Percentiles rank a stretch among this genome's conserved stretches.
Conservation (phyloP, 2,113 vertebrate genomes). For the Ceratotherium simum region DNA sequence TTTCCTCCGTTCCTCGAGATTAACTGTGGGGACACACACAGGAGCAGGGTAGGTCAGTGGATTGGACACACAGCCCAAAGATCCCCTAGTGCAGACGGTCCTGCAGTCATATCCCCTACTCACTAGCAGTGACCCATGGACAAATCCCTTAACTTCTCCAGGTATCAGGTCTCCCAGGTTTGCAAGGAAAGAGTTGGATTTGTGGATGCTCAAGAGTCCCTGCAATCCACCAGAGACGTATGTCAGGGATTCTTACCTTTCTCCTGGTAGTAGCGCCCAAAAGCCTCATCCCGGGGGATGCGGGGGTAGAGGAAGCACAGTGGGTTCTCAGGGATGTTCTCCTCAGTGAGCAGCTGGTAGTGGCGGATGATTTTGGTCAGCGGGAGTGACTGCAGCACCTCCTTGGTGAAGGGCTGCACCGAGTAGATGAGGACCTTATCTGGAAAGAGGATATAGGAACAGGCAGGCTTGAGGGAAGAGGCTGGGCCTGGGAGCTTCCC, state of each 20-base stretch:
- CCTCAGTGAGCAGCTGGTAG: constrained; percentile 91
- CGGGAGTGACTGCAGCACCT: constrained; percentile 90
- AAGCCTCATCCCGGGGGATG: constrained; percentile 91
- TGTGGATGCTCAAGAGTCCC: background rate
- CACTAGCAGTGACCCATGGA: background rate
- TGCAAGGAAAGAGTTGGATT: background rate
- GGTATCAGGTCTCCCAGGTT: background rate
- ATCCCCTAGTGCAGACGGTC: background rate
- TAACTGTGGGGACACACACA: constrained; percentile 67
- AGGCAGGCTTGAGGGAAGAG: background rate
- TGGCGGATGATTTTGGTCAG: constrained; percentile 94
- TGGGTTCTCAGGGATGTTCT: constrained; percentile 93
- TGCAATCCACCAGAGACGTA: background rate
- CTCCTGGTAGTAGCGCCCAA: constrained; percentile 91
- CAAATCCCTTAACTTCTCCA: background rate
- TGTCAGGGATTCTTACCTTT: constrained; percentile 83
- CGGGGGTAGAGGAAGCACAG: constrained; percentile 93
- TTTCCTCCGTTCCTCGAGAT: constrained; percentile 66
- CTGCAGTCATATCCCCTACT: background rate
- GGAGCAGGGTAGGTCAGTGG: background rate
- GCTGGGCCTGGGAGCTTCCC: background rate
- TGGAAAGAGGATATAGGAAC: accelerated
- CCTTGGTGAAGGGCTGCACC: constrained; percentile 92
- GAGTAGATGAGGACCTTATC: constrained; percentile 88
- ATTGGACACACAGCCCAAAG: background rate